These are phyloP conservation scores for Xiphophorus couchianus DNA, from an alignment of 2,113 vertebrate species.

Conservation along the genomic window DNA sequence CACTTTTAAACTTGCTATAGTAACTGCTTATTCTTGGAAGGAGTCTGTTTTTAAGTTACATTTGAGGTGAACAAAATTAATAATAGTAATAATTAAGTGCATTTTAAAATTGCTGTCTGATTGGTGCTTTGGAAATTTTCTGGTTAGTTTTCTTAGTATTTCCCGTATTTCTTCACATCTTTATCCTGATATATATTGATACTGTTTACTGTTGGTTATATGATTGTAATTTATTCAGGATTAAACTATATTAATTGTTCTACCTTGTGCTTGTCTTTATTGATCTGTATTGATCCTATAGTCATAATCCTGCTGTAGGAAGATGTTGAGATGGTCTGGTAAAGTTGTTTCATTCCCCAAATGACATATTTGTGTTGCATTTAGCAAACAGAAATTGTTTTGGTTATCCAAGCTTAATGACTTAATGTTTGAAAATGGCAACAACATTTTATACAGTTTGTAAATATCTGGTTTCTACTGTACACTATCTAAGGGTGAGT, in stretches of 20 bases:
- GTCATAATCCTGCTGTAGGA: no score
- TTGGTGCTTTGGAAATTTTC: slow-evolving; percentile 58
- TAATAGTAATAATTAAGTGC: neutral
- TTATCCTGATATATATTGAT: slow-evolving; percentile 15
- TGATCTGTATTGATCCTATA: neutral
- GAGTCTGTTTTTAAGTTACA: neutral
- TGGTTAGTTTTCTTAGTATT: neutral
- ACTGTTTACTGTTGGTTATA: slow-evolving; percentile 10
- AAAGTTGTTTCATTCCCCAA: no score
- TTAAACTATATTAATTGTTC: slow-evolving; percentile 35
- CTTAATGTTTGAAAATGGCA: no score
- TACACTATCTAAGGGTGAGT: no score
- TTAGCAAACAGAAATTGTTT: neutral
- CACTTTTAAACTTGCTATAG: slow-evolving; percentile 1
- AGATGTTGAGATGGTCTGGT: no score
- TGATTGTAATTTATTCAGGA: slow-evolving; percentile 40
- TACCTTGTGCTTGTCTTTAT: neutral
- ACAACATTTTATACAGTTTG: neutral
- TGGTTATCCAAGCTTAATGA: no score
- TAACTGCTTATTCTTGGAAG: neutral
- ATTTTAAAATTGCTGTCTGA: slow-evolving; percentile 1
- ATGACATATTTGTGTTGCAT: neutral
- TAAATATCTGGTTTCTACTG: neutral
- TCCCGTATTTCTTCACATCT: neutral
- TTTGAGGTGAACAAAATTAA: neutral